Base-by-base conservation (phyloP, 2,113 vertebrate species). In the Tylochromis polylepis region DNA sequence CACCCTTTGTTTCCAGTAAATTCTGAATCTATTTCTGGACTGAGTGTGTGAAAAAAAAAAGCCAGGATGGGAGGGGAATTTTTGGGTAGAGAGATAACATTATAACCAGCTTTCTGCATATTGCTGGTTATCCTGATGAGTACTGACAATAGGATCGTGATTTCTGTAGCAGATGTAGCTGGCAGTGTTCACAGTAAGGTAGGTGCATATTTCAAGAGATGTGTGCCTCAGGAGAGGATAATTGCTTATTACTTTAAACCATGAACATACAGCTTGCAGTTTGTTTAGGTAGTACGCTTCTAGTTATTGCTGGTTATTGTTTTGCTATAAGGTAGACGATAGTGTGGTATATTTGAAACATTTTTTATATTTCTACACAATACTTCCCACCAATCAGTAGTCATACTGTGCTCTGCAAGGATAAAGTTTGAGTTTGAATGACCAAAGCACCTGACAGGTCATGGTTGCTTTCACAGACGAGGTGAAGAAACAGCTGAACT, bases 1-100 rank as follows among this genome's bases (percentile, higher is more conserved):
- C 65, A 59, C 86, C 87, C 92, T 90, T 83, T 95, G 93, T 95
- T 95, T 94, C 93, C 94, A 93, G 92, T 95, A 91, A 95, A 95
- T 86, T 79, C 84, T 58, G 65, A 65, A 80, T 91, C 93, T 95
- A 95, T 95, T 94, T 89, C 91, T 96, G 95, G 94, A 75, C 41
- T 20, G 27, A 55, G 59, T 36, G 81, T 43, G 84, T 82, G 86
- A 65, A 85, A 9, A 36, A 43, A 49, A 8, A 51, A 16, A 75
- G 15, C 22, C 41, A 46, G 67, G 22, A 27, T 46, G 67, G 67
- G 83, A 27, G 59, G 83, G 51, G 51, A 65, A 79, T 82, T 85
- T 53, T 72, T 57, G 62, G 59, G 70, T 15, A 72, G 15, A 46
- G 53, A 57, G 57, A 83, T 79, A n/a, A n/a, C n/a, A n/a, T n/a